Base-by-base conservation (phyloP, 1,140 invertebrate genomes). In the Caerostris darwini region DNA sequence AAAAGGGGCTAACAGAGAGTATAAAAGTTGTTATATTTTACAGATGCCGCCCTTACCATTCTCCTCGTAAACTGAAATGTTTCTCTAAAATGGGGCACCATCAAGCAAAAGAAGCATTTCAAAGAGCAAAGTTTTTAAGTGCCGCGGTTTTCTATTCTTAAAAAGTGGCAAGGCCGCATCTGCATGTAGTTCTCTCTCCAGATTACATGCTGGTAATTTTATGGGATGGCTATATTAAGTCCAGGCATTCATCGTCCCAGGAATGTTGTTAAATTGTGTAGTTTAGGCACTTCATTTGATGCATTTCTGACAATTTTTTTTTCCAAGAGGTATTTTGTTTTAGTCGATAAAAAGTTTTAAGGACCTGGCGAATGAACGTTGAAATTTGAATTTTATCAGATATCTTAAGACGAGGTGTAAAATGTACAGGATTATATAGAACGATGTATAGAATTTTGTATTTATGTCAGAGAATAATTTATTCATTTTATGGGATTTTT, bases 21-120 rank as follows among this genome's bases (percentile, higher is more conserved):
- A 83, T 58, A 83, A 83, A 83, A 77, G 82, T 83, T n/a, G 14
- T 83, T 57, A 57, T 58, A 83, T 19, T 83, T 56, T 83, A 83
- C 19, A 57, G 56, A n/a, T 83, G 82, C 82, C 53, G n/a, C 7
- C 54, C 57, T 8, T 12, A 34, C 34, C 71, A 5, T 50, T 77
- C 53, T 50, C 67, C 82, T 83, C 82, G 82, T 83, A 83, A 83
- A 83, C 82, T 83, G 14, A 58, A 83, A 83, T 58, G 82, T 8
- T 54, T 83, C 82, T 83, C 19, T 56, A 83, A 83, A 83, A 83
- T 83, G 82, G 77, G 5, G 14, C 54, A 7, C 82, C 34, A 57
- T 83, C 82, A 83, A 83, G 19, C 10, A 34, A 50, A 50, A 50
- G 53, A 77, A 77, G 53, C 71, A 53, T 34, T 77, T 77, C 71